These are phyloP conservation scores for Eilema griseolum DNA, from an alignment of 2,888 invertebrate genomes.

Conservation along the genomic window DNA sequence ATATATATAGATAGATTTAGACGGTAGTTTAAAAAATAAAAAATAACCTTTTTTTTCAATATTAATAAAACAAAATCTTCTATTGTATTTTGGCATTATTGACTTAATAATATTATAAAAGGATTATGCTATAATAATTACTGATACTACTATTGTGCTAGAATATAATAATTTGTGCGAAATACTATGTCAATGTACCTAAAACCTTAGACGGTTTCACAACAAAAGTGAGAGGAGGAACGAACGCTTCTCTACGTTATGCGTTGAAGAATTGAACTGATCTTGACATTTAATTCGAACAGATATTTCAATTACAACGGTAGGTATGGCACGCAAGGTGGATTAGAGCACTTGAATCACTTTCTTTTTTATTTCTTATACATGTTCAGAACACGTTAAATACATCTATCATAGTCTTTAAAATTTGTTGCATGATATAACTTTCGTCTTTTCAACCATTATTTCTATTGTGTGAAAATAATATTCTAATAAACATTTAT, in stretches of 20 bases:
- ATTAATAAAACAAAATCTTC: no score
- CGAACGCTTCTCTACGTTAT: conserved; percentile 56
- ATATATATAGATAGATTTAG: no score
- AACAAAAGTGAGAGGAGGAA: conserved; percentile 74
- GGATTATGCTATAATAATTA: no score
- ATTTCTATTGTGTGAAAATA: background rate
- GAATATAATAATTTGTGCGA: background rate
- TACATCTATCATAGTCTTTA: background rate
- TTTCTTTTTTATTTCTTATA: conserved; percentile 43
- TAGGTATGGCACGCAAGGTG: conserved; percentile 41
- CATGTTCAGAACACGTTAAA: background rate
- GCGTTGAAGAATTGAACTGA: conserved; percentile 62
- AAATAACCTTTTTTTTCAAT: no score
- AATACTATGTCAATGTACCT: conserved; percentile 31
- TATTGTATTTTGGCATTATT: no score
- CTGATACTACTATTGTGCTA: no score
- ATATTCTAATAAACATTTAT: background rate
- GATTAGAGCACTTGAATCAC: conserved; percentile 26
- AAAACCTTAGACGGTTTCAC: conserved; percentile 53
- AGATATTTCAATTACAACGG: conserved; percentile 62
- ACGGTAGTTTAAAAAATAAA: no score
- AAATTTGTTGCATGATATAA: background rate
- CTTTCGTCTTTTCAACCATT: background rate
- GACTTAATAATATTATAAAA: no score
- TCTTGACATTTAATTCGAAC: conserved; percentile 75